phyloP scores from a whole-genome alignment of 2,797 vertebrate species.

The Acrossocheilus fasciatus region DNA sequence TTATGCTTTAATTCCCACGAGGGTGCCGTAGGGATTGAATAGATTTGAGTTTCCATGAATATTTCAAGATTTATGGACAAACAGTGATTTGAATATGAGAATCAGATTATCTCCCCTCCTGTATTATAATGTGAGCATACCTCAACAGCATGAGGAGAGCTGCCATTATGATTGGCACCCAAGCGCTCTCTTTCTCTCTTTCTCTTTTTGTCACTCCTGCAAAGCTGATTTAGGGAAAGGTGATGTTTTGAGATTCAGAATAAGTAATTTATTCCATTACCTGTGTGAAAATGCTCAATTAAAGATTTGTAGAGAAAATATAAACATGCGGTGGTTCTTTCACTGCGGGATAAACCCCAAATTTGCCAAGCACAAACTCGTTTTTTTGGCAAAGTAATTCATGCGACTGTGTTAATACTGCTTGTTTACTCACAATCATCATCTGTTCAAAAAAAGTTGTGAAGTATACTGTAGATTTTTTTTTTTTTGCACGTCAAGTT shows the following conservation, averaged over 20 bases:
- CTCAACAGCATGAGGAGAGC: constrained; percentile 21
- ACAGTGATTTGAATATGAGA: constrained; percentile 62
- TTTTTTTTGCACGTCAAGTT: background rate
- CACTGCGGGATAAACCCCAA: background rate
- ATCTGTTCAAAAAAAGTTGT: background rate
- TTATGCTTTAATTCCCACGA: constrained; percentile 56
- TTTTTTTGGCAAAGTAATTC: background rate
- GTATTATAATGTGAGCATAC: constrained; percentile 44
- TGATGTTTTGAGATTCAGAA: constrained; percentile 25
- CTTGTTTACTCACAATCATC: constrained; percentile 11
- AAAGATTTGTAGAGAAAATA: constrained; percentile 1
- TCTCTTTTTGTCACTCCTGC: constrained; percentile 26
- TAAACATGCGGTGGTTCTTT: constrained; percentile 11
- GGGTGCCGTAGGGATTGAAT: constrained; percentile 41
- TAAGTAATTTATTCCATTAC: constrained; percentile 34
- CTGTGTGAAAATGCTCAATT: constrained; percentile 18
- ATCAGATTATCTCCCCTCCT: constrained; percentile 55
- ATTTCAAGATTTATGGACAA: constrained; percentile 67
- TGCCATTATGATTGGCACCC: constrained; percentile 31
- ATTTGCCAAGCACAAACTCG: background rate
- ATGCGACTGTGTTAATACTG: background rate
- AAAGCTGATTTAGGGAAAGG: constrained; percentile 35
- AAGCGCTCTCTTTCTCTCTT: background rate
- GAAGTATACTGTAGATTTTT: background rate
- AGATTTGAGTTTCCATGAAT: constrained; percentile 57